phyloP scores from a whole-genome alignment of 2,888 invertebrate genomes.

The Heliconius ethilla region DNA sequence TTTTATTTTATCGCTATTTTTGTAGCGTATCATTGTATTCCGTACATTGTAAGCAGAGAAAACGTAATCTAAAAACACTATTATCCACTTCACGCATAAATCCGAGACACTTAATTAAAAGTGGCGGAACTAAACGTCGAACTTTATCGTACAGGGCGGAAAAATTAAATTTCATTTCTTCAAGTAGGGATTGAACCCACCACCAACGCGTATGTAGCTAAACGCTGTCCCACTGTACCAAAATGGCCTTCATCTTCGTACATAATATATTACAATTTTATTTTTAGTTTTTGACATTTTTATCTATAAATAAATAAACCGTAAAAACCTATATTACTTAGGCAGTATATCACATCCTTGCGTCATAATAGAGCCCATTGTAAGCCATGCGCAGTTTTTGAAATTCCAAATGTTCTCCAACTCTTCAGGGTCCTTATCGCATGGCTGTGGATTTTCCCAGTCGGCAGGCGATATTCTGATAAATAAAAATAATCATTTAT shows the following conservation, averaged over 20 bases:
- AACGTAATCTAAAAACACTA: too few relatives aligned
- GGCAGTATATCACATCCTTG: conserved; percentile 96
- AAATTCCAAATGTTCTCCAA: conserved; percentile 94
- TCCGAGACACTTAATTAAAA: too few relatives aligned
- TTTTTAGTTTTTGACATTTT: neutral
- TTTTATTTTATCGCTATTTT: too few relatives aligned
- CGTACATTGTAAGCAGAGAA: too few relatives aligned
- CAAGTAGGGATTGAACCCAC: neutral
- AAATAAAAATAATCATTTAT: neutral
- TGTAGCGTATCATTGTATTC: too few relatives aligned
- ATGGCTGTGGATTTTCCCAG: conserved; percentile 97
- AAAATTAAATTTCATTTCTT: neutral
- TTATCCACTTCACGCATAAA: too few relatives aligned
- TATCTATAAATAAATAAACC: neutral
- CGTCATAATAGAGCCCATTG: conserved; percentile 94
- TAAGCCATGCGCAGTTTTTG: conserved; percentile 95
- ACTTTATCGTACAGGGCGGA: too few relatives aligned
- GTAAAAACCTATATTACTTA: conserved; percentile 81
- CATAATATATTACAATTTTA: neutral
- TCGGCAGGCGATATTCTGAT: conserved; percentile 92
- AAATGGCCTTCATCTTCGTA: neutral
- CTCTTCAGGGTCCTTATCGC: conserved; percentile 91
- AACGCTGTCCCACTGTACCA: neutral
- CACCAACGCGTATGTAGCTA: neutral
- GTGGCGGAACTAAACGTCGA: too few relatives aligned